A percentile compares a stretch with the other conserved stretches of the same genome.
phyloP scores from a whole-genome alignment of 2,888 invertebrate genomes.

The Atethmia centrago region DNA sequence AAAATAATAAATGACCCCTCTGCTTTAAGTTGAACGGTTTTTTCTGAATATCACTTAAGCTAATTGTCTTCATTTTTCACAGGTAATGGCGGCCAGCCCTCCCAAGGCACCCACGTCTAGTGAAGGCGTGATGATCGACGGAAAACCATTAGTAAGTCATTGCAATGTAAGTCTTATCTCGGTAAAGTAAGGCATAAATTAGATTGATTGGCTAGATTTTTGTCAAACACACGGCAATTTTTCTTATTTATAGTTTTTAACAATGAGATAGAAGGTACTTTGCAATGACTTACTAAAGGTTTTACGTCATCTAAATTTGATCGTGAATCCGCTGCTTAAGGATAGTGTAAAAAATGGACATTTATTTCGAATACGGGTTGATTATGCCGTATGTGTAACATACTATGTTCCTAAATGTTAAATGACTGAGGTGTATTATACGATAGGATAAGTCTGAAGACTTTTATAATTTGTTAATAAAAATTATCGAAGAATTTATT shows the following conservation, averaged over 20 bases:
- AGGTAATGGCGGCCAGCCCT: constrained; percentile 83
- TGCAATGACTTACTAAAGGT: too few species aligned
- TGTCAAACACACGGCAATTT: too few species aligned
- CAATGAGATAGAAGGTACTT: too few species aligned
- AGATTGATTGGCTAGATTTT: too few species aligned
- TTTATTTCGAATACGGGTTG: constrained; percentile 42
- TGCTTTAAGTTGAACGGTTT: constrained; percentile 62
- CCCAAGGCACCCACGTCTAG: constrained; percentile 86
- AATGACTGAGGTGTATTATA: constrained; percentile 77
- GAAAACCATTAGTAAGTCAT: too few species aligned
- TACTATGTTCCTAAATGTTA: constrained; percentile 70
- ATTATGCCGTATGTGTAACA: constrained; percentile 70
- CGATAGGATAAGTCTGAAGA: constrained; percentile 61
- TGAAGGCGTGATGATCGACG: constrained; percentile 54
- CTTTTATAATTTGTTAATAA: constrained; percentile 48
- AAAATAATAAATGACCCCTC: constrained; percentile 67
- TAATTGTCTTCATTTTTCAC: constrained; percentile 75
- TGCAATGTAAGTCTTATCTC: too few species aligned
- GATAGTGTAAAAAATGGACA: constrained; percentile 66
- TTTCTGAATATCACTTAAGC: constrained; percentile 67
- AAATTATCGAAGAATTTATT: constrained; percentile 33
- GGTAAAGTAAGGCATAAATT: too few species aligned
- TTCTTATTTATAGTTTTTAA: too few species aligned
- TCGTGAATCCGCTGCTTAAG: constrained; percentile 29
- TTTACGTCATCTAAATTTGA: too few species aligned